These are phyloP conservation scores for Tenualosa ilisha DNA, from an alignment of 2,797 vertebrate genomes.

Conservation along the genomic window DNA sequence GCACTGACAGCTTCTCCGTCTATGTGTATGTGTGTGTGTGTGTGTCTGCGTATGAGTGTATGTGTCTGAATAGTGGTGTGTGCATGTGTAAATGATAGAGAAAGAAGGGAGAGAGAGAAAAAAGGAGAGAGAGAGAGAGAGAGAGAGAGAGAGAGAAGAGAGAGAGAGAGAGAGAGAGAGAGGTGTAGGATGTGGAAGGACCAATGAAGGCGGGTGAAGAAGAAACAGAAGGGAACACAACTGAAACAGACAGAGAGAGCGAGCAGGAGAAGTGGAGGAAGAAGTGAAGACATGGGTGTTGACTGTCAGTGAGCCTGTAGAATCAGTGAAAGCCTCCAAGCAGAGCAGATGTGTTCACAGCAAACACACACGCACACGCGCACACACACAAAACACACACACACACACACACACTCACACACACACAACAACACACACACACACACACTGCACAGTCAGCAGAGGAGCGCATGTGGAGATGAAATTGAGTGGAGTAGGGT, in stretches of 20 bases:
- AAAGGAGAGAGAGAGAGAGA: background rate
- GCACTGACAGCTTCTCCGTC: conserved; percentile 43
- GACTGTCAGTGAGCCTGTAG: no score
- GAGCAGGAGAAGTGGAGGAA: background rate
- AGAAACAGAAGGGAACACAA: background rate
- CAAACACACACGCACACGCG: conserved; percentile 18
- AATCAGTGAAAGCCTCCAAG: conserved; percentile 40
- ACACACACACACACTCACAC: conserved; percentile 24
- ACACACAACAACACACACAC: conserved; percentile 23
- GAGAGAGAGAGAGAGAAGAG: no score
- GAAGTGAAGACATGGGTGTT: conserved; percentile 30
- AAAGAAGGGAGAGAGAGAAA: background rate
- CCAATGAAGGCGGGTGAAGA: conserved; percentile 2
- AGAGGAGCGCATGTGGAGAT: conserved; percentile 33
- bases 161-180: conserved; percentile 15
- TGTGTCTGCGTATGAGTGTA: conserved; percentile 41
- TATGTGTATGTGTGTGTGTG: conserved; percentile 40
- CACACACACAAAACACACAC: no score
- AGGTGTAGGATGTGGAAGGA: conserved; percentile 25
- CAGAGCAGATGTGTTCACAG: conserved; percentile 49
- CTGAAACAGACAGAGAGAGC: background rate
- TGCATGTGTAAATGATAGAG: conserved; percentile 35
- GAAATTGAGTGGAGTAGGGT: background rate
- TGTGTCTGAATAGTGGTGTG: conserved; percentile 52
- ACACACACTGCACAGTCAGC: conserved; percentile 51